Evolutionary conservation across 2,113 vertebrate genomes (phyloP), one percentile per base, ranked within the genome.

Genomic region (Passer montanus): DNA sequence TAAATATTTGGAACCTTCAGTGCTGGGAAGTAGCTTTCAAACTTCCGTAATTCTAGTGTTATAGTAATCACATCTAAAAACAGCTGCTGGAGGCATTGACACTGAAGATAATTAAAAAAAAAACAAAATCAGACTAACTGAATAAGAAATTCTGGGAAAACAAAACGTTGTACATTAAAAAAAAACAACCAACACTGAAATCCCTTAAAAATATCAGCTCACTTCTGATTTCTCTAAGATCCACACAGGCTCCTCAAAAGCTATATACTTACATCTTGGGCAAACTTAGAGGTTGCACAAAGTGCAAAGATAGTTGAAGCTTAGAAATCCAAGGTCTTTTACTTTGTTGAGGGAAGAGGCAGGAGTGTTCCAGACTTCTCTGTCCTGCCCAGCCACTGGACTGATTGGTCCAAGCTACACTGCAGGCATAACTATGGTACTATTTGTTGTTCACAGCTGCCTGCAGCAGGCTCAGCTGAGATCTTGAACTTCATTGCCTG

Each of bases 371-470:
- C 28, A 50, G 41, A 47, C 26, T 55, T n/a, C 26, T 73, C 63
- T 66, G 33, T 44, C 17, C 28, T 83, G 74, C 31, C 37, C 49
- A 79, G 60, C 7, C 26, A 31, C 44, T 39, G 14, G 21, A 60
- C 27, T 0, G 0, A 41, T 0, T 2, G 11, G 12, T 26, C 27
- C 5, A 13, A 75, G 46, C 31, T 33, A 30, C 0, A 0, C 3
- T 46, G 46, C 35, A 53, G 37, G 23, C 18, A 35, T 15, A n/a
- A 33, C 13, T 58, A 18, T 1, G 13, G 13, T 33, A 31, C 26
- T 46, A 11, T 7, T 75, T 43, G 10, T 3, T 82, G 58, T 43
- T 93, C 62, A 46, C 52, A 75, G 6, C 22, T 52, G 50, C 6
- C 63, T 33, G 30, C 11, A 39, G 15, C 33, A 74, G 84, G 31